Percentiles rank a stretch among this genome's conserved stretches.
These are phyloP conservation scores for Stramonita haemastoma DNA, from an alignment of 2,888 invertebrate genomes.

Conservation along the genomic window DNA sequence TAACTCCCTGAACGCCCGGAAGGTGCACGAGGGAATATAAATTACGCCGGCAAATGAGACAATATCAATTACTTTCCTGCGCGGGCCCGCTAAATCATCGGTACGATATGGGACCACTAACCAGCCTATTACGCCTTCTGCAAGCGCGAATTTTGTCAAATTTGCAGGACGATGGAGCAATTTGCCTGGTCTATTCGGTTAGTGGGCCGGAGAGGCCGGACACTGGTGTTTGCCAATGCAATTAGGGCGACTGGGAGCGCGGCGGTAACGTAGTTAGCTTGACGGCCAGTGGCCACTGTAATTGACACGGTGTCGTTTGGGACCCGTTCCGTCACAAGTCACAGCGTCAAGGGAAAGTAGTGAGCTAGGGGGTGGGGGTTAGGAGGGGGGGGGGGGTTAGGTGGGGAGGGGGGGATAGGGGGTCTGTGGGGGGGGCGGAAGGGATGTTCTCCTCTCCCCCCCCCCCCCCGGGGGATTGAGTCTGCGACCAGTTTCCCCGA, in stretches of 20 bases:
- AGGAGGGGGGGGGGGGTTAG: neutral
- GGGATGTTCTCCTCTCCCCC: too few species aligned
- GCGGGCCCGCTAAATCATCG: conserved; percentile 64
- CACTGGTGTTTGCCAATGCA: conserved; percentile 66
- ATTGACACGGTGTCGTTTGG: conserved; percentile 58
- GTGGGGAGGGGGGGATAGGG: neutral
- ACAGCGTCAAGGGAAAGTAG: neutral
- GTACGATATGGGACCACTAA: conserved; percentile 62
- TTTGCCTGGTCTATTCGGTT: conserved; percentile 66
- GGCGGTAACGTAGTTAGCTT: conserved; percentile 59
- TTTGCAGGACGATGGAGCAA: conserved; percentile 63
- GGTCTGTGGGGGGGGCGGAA: neutral
- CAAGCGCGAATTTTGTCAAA: conserved; percentile 67
- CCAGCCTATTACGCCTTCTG: conserved; percentile 61
- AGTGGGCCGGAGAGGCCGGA: conserved; percentile 58
- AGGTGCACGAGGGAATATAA: conserved; percentile 60
- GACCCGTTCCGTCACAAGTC: conserved; percentile 59
- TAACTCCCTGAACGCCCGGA: conserved; percentile 56
- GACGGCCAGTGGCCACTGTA: conserved; percentile 57
- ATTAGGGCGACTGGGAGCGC: conserved; percentile 63
- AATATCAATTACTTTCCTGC: conserved; percentile 69
- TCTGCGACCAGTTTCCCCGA: too few species aligned
- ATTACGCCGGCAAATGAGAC: conserved; percentile 68
- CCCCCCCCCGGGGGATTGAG: too few species aligned
- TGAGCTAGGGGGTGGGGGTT: neutral